A percentile compares a stretch with the other conserved stretches of the same genome.
phyloP scores from a whole-genome alignment of 2,797 vertebrate genomes.

The Acrossocheilus fasciatus region DNA sequence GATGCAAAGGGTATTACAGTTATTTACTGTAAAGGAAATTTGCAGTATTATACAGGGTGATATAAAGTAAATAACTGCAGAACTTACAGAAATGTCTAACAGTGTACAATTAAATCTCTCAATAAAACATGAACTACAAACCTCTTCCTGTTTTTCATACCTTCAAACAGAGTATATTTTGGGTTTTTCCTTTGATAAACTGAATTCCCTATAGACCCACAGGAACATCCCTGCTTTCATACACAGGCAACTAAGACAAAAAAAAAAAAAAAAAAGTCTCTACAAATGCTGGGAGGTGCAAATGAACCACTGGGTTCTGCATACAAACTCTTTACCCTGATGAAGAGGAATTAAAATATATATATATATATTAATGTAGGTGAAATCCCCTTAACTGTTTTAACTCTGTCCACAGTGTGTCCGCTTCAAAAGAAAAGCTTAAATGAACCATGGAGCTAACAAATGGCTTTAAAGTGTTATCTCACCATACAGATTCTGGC shows the following conservation, averaged over 20 bases:
- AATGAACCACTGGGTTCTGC: background rate
- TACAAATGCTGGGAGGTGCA: slow-evolving; percentile 10
- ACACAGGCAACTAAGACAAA: background rate
- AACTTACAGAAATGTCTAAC: too few species aligned
- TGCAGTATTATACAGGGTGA: too few species aligned
- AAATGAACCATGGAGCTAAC: background rate
- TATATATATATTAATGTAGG: slow-evolving; percentile 3
- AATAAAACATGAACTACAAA: slow-evolving; percentile 3
- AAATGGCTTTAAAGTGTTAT: background rate
- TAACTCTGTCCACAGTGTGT: background rate
- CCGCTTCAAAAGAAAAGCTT: slow-evolving; percentile 23
- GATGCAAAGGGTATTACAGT: too few species aligned
- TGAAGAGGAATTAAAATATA: slow-evolving; percentile 14
- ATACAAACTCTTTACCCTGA: slow-evolving; percentile 30
- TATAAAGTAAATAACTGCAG: too few species aligned
- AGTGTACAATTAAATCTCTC: slow-evolving; percentile 8
- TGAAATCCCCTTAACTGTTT: slow-evolving; percentile 16
- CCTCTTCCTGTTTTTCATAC: slow-evolving; percentile 8
- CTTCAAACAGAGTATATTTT: slow-evolving; percentile 4
- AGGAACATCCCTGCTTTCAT: background rate
- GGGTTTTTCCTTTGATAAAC: slow-evolving; percentile 14
- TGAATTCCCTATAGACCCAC: background rate
- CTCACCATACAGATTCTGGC: background rate
- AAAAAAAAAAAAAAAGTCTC: background rate
- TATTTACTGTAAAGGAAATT: too few species aligned